Evolutionary conservation across 1,140 invertebrate genomes (phyloP).

Genomic region (Tribolium madens): DNA sequence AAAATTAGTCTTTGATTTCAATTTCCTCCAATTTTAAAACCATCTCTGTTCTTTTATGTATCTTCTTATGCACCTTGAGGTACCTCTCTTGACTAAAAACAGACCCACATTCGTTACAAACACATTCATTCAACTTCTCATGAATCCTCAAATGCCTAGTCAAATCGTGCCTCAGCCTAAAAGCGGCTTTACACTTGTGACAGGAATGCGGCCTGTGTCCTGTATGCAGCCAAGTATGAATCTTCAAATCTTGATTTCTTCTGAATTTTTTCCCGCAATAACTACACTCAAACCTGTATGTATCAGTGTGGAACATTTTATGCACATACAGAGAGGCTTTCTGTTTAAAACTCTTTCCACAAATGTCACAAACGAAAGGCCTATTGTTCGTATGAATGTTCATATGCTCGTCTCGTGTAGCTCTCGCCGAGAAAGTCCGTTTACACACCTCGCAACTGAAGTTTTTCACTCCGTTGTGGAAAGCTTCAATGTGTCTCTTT

Average conservation of each 20-base stretch:
- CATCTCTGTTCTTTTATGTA: slow-evolving; percentile 33
- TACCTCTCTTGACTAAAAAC: slow-evolving; percentile 57
- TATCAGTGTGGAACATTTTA: slow-evolving; percentile 95
- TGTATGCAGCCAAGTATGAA: slow-evolving; percentile 58
- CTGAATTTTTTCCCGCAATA: slow-evolving; percentile 68
- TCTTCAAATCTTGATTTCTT: slow-evolving; percentile 54
- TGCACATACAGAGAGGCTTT: slow-evolving; percentile 83
- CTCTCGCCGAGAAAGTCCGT: slow-evolving; percentile 68
- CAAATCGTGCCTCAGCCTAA: slow-evolving; percentile 54
- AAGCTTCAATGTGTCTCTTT: slow-evolving; percentile 58
- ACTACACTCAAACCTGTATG: slow-evolving; percentile 86
- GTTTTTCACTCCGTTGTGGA: slow-evolving; percentile 64
- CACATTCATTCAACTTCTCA: slow-evolving; percentile 49
- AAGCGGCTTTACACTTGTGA: slow-evolving; percentile 51
- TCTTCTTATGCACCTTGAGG: slow-evolving; percentile 55
- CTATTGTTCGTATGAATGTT: slow-evolving; percentile 75
- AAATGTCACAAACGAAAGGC: slow-evolving; percentile 75
- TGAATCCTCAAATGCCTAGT: slow-evolving; percentile 57
- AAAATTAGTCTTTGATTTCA: neutral
- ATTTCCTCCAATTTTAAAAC: neutral
- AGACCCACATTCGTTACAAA: slow-evolving; percentile 53
- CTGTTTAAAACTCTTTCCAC: slow-evolving; percentile 65
- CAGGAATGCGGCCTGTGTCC: slow-evolving; percentile 59
- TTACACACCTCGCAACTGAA: slow-evolving; percentile 65
- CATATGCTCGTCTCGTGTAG: slow-evolving; percentile 73